Conservation (phyloP, 2,797 vertebrate genomes). For the Sylvia borin region DNA sequence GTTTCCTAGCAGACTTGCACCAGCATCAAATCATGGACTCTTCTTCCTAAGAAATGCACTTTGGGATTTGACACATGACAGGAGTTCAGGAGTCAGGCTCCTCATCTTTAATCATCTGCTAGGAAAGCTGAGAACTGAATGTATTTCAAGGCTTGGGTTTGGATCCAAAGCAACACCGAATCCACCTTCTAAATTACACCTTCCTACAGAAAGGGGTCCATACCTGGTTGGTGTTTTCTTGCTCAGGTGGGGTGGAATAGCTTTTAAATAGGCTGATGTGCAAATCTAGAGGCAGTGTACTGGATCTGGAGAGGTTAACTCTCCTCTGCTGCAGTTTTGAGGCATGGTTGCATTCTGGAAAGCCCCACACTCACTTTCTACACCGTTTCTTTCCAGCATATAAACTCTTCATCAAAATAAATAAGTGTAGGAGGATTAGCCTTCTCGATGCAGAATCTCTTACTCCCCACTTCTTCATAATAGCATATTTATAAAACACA, state of each 20-base stretch:
- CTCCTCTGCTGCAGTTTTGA: background rate
- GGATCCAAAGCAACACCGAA: background rate
- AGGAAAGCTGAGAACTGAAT: background rate
- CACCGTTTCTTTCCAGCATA: background rate
- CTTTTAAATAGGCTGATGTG: background rate
- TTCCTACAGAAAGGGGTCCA: background rate
- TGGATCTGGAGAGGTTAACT: background rate
- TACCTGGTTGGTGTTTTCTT: background rate
- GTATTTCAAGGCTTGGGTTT: background rate
- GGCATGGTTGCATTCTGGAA: background rate
- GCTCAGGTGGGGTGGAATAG: background rate
- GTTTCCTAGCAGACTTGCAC: background rate
- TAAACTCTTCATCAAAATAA: constrained; percentile 45
- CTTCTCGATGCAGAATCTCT: constrained; percentile 33
- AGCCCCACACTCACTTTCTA: background rate
- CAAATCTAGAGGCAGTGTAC: background rate
- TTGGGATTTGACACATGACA: background rate
- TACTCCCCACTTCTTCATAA: constrained; percentile 27
- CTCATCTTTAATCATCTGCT: background rate
- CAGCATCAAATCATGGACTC: background rate
- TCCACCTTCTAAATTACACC: background rate
- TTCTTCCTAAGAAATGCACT: background rate
- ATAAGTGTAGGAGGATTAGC: constrained; percentile 9
- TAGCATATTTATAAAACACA: constrained; percentile 54
- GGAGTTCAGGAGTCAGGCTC: background rate